Evolutionary conservation across 2,113 vertebrate species (phyloP).

Genomic region (Anhinga rufa): DNA sequence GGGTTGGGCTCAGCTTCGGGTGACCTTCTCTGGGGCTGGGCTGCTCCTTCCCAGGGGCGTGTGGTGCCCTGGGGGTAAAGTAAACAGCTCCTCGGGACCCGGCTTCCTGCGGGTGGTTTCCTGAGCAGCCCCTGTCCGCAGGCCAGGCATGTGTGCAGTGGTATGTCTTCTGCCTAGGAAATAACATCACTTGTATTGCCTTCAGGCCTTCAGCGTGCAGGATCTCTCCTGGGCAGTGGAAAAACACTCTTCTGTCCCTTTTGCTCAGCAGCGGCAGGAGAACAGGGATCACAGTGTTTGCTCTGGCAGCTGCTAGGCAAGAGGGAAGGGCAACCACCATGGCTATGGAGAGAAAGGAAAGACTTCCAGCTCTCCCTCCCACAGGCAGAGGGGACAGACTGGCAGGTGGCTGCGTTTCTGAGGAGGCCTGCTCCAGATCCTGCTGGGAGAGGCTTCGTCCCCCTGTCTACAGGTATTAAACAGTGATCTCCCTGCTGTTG

Average conservation of each 20-base stretch:
- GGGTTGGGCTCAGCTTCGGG: neutral
- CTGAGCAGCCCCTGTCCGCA: neutral
- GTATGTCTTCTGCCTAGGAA: neutral
- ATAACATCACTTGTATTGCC: neutral
- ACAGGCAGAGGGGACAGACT: neutral
- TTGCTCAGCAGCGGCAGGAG: neutral
- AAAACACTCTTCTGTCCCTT: neutral
- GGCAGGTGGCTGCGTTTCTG: accelerated
- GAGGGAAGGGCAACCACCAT: neutral
- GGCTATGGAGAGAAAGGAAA: neutral
- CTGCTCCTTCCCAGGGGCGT: accelerated
- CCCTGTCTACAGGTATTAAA: neutral
- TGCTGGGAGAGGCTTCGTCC: neutral
- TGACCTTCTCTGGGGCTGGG: too few relatives aligned
- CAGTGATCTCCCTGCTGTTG: too few relatives aligned
- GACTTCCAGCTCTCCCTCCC: neutral
- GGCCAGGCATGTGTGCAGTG: neutral
- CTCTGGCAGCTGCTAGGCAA: neutral
- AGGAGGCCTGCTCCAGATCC: neutral
- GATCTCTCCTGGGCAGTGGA: neutral
- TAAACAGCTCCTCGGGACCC: neutral
- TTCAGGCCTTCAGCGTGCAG: neutral
- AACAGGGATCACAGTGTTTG: neutral
- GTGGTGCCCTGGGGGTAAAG: neutral
- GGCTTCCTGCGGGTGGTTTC: neutral